Evolutionary conservation across 2,797 vertebrate genomes (phyloP), one percentile per base, ranked within the genome.

Genomic region (Tamandua tetradactyla): DNA sequence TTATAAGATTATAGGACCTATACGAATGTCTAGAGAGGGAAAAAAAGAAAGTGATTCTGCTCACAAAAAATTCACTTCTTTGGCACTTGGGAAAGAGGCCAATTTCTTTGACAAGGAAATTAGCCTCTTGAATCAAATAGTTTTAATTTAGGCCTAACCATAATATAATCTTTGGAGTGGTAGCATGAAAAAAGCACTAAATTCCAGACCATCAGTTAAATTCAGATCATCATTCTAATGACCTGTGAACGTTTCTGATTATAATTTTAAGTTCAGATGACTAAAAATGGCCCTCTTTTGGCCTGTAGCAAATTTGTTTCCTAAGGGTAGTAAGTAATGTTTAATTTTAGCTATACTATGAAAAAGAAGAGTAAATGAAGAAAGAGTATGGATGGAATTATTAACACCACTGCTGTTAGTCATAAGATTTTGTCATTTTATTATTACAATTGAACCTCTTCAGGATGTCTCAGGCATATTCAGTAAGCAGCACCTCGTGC

Each of bases 101-200:
- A 17, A 44, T 17, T 80, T 83, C 17, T 87, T 91, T 87, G 76
- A 66, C 32, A 81, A 66, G n/a, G 10, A 93, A 94, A 86, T 47
- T 78, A 89, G 42, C 82, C 22, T 89, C 42, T 76, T 84, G 42
- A 61, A 35, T 15, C 44, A 91, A 76, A 2, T 52, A 82, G 18
- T 84, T 88, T 32, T 85, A 62, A 88, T 52, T 91, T 87, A 42
- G 23, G 2, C 27, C 14, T 69, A 78, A 76, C 80, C 35, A 86
- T 27, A 76, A 72, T 32, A 64, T 20, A 55, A 76, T 15, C 55
- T 69, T 69, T 52, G 11, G 25, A 78, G 32, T 66, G 64, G 11
- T 18, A 2, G 13, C 9, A 72, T 37, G 30, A 61, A 27, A 91
- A 91, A 72, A 47, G 9, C 37, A 49, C 25, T 37, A 55, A 89